Conservation (phyloP, 2,797 vertebrate species). For the Coilia nasus region DNA sequence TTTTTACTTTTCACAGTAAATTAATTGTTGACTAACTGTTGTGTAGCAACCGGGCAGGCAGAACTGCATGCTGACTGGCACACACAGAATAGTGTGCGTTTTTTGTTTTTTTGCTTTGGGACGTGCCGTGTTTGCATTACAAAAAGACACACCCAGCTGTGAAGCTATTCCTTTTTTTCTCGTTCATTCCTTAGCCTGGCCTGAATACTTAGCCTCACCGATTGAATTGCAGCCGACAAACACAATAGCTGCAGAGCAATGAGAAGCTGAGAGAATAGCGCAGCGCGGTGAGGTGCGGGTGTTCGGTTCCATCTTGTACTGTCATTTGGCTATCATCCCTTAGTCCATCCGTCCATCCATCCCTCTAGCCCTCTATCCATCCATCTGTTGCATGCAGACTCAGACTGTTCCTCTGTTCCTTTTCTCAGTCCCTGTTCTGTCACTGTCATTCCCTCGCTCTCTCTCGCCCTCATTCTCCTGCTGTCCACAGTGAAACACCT, state of each 20-base stretch:
- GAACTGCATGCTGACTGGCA: not conserved
- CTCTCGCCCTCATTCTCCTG: not conserved
- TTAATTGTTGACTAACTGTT: not conserved
- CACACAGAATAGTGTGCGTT: not conserved
- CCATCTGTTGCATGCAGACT: too few relatives aligned
- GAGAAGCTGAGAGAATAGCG: too few relatives aligned
- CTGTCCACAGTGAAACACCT: not conserved
- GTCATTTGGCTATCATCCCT: too few relatives aligned
- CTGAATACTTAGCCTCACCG: not conserved
- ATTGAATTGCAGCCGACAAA: not conserved
- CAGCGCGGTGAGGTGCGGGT: too few relatives aligned
- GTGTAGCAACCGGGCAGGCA: not conserved
- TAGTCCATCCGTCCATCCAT: too few relatives aligned
- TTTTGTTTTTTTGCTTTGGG: constrained; percentile 37
- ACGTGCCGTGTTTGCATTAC: constrained; percentile 20
- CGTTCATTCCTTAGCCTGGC: not conserved
- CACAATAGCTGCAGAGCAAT: not conserved
- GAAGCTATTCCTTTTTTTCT: constrained; percentile 3
- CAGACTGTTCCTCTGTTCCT: too few relatives aligned
- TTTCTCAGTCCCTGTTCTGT: not conserved
- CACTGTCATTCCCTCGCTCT: not conserved
- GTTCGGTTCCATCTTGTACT: too few relatives aligned
- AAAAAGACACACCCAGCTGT: constrained; percentile 4
- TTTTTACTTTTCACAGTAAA: not conserved
- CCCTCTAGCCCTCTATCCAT: too few relatives aligned